These are phyloP conservation scores for Papilio polyxenes DNA, from an alignment of 1,140 invertebrate genomes.

Conservation along the genomic window DNA sequence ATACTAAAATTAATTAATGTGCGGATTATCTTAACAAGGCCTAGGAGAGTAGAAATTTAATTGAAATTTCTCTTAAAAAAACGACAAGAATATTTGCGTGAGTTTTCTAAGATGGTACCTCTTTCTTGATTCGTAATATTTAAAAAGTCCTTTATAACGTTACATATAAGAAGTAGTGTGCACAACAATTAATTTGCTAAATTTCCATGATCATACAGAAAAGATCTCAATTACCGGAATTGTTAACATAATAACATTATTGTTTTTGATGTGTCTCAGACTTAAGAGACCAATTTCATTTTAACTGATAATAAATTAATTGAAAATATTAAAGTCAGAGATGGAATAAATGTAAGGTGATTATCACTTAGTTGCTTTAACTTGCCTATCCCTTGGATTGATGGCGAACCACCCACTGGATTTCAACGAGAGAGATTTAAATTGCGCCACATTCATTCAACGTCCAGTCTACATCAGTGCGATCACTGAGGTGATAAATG, in stretches of 20 bases:
- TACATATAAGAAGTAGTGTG: too few relatives aligned
- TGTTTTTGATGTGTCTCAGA: too few relatives aligned
- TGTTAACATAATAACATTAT: too few relatives aligned
- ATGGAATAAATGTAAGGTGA: constrained; percentile 52
- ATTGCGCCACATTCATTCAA: constrained; percentile 65
- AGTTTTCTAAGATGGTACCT: background rate
- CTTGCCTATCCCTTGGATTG: constrained; percentile 57
- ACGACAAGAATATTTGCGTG: background rate
- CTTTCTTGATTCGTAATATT: background rate
- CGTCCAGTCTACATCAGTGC: constrained; percentile 57
- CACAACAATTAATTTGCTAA: too few relatives aligned
- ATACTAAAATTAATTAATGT: constrained; percentile 29
- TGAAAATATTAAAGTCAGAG: constrained; percentile 13
- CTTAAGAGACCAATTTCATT: too few relatives aligned
- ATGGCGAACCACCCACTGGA: constrained; percentile 68
- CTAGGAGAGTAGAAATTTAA: constrained; percentile 22
- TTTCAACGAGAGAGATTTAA: constrained; percentile 68
- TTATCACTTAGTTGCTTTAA: constrained; percentile 52
- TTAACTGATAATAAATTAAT: background rate
- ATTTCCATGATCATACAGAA: too few relatives aligned
- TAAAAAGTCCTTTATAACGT: too few relatives aligned
- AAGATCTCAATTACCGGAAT: too few relatives aligned
- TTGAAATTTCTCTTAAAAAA: constrained; percentile 22
- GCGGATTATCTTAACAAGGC: constrained; percentile 16
- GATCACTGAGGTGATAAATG: constrained; percentile 68